phyloP scores from a whole-genome alignment of 2,797 vertebrate species.

The Vireo griseus region DNA sequence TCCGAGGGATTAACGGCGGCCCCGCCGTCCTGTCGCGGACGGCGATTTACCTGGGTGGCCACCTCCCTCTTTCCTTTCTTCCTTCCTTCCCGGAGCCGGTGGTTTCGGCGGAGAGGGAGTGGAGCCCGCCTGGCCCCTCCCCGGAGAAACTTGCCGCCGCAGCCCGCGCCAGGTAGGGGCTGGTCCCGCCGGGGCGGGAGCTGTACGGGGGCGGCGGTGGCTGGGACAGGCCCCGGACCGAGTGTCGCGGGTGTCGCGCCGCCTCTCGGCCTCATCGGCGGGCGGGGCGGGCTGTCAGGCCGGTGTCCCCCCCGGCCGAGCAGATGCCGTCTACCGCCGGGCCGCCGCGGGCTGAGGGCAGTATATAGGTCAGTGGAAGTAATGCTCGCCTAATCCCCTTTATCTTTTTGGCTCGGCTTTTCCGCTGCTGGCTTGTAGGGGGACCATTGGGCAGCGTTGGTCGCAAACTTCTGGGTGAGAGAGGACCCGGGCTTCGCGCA shows the following conservation, averaged over 20 bases:
- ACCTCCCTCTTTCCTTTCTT: neutral
- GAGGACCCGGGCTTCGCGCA: neutral
- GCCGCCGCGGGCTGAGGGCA: constrained; percentile 15
- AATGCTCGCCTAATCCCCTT: constrained; percentile 73
- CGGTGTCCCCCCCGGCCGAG: neutral
- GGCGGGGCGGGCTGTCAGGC: neutral
- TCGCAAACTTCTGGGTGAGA: neutral
- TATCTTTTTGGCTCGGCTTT: constrained; percentile 49
- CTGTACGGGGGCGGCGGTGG: neutral
- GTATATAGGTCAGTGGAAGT: constrained; percentile 75
- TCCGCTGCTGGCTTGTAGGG: neutral
- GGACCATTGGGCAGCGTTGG: neutral
- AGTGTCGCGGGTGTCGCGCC: neutral
- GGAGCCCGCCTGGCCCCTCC: neutral
- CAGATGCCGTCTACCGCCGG: neutral
- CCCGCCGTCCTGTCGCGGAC: neutral
- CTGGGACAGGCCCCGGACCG: neutral
- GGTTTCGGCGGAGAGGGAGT: neutral
- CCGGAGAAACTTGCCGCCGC: neutral
- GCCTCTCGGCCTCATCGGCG: neutral
- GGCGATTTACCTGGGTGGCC: neutral
- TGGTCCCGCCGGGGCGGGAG: neutral
- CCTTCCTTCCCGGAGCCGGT: neutral
- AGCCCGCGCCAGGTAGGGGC: constrained; percentile 10
- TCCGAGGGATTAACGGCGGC: neutral